Conservation (phyloP, 1,140 invertebrate species). For the Saccostrea cuccullata region DNA sequence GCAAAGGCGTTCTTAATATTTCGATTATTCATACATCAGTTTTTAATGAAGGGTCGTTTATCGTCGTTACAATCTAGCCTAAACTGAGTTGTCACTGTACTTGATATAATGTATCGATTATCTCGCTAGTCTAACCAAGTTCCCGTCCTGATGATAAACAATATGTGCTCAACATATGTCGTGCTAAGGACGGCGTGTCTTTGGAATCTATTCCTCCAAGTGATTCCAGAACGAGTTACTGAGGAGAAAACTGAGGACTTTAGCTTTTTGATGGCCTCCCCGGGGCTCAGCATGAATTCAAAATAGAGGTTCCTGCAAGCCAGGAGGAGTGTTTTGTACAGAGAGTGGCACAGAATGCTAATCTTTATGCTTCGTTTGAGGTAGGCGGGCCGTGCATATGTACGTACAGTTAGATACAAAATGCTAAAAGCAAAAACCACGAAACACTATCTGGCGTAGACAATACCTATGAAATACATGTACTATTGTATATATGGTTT, state of each 20-base stretch:
- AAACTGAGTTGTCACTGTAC: no score
- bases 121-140: not conserved
- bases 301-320: slow-evolving; percentile 66
- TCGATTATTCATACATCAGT: no score
- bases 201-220: slow-evolving; percentile 28
- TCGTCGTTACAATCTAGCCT: no score
- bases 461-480: no score
- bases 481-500: no score
- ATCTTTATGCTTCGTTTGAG: slow-evolving; percentile 71
- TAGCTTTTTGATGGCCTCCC: slow-evolving; percentile 74
- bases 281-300: slow-evolving; percentile 73
- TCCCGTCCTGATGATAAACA: not conserved
- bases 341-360: slow-evolving; percentile 60
- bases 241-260: slow-evolving; percentile 69
- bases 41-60: no score
- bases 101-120: not conserved
- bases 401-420: no score
- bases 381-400: slow-evolving; percentile 54
- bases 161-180: not conserved
- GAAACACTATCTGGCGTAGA: no score
- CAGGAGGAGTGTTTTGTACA: slow-evolving; percentile 73
- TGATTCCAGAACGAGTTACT: slow-evolving; percentile 35
- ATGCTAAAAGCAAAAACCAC: no score
- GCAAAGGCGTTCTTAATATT: no score
- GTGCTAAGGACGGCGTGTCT: not conserved